phyloP scores from a whole-genome alignment of 64 coral and sea anemone species.

The Pocillopora verrucosa region DNA sequence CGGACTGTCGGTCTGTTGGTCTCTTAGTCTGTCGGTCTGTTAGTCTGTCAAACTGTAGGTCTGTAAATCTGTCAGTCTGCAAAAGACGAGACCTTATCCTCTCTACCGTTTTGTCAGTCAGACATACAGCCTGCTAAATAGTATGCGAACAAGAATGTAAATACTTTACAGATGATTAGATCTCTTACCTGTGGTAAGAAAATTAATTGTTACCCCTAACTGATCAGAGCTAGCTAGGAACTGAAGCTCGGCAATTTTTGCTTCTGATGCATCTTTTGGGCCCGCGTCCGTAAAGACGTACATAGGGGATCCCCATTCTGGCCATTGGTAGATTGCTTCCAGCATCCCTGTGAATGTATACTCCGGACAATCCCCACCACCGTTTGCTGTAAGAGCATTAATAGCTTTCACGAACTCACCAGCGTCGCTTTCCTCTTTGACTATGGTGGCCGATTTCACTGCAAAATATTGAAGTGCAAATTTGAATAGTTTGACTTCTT shows the following conservation, averaged over 20 bases:
- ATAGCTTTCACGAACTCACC: conserved; percentile 66
- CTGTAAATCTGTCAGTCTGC: too few species aligned
- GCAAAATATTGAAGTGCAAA: background rate
- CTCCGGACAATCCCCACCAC: conserved; percentile 71
- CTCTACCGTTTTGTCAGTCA: too few species aligned
- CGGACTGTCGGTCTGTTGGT: too few species aligned
- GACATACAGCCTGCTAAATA: too few species aligned
- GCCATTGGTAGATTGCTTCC: conserved; percentile 58
- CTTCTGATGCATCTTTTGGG: conserved; percentile 68
- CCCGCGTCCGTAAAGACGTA: conserved; percentile 88
- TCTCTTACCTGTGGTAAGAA: conserved; percentile 52
- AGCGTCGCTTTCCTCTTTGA: conserved; percentile 28
- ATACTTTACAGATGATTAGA: background rate
- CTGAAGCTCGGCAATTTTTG: conserved; percentile 37
- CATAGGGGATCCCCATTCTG: conserved; percentile 69
- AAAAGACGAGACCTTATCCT: too few species aligned
- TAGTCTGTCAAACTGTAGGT: too few species aligned
- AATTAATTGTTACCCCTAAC: conserved; percentile 63
- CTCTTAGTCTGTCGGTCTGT: too few species aligned
- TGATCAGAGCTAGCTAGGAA: conserved; percentile 18
- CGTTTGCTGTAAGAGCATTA: conserved; percentile 49
- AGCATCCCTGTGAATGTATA: conserved; percentile 77
- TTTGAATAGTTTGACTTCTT: too few species aligned
- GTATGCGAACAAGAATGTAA: background rate
- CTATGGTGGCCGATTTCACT: conserved; percentile 40